phyloP scores from a whole-genome alignment of 2,888 invertebrate species.

The Apotomis turbidana region DNA sequence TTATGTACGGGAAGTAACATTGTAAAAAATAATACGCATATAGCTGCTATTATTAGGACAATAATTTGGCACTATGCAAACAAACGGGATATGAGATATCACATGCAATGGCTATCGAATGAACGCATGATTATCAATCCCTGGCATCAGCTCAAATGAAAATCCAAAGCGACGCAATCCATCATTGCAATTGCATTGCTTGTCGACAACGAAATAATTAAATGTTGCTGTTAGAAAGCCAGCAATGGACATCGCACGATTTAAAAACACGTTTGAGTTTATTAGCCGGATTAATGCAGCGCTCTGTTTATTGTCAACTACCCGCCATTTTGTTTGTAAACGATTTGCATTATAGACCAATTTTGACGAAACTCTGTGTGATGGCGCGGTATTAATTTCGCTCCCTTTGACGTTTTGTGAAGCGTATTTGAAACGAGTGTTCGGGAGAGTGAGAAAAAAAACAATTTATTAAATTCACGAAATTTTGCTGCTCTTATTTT shows the following conservation, averaged over 20 bases:
- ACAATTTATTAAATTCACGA: not conserved
- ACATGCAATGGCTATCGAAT: constrained; percentile 23
- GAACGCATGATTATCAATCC: constrained; percentile 24
- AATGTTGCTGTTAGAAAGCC: not conserved
- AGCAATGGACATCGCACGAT: constrained; percentile 6
- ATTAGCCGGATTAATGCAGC: constrained; percentile 38
- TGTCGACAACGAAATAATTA: not conserved
- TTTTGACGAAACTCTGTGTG: constrained; percentile 43
- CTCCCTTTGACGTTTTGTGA: constrained; percentile 24
- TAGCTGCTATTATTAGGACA: constrained; percentile 31
- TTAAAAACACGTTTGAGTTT: not conserved
- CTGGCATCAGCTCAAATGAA: constrained; percentile 31
- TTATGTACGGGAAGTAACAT: no score
- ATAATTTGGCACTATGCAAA: constrained; percentile 31
- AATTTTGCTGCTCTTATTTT: not conserved
- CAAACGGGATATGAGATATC: constrained; percentile 19
- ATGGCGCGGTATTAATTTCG: constrained; percentile 41
- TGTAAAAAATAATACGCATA: constrained; percentile 23
- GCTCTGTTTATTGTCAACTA: constrained; percentile 50
- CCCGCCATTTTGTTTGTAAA: constrained; percentile 51
- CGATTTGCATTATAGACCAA: constrained; percentile 55
- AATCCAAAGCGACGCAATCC: not conserved
- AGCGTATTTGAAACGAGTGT: constrained; percentile 18
- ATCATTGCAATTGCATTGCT: constrained; percentile 10
- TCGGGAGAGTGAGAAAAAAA: constrained; percentile 7